Base-by-base conservation (phyloP, 2,888 invertebrate genomes). In the Leptothorax acervorum region DNA sequence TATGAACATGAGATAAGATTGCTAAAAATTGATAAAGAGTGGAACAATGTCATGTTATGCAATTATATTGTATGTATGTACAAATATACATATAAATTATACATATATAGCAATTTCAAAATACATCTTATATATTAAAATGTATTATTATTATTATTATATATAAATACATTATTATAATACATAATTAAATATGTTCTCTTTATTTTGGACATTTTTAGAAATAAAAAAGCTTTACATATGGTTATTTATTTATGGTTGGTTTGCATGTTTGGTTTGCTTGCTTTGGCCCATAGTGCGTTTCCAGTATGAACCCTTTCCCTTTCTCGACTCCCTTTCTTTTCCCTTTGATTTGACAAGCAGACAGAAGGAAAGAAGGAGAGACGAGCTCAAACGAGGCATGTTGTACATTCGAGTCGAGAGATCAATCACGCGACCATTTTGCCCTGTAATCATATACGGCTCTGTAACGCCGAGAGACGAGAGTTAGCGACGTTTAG, bases 401-500 rank as follows among this genome's bases (percentile, higher is more conserved):
- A 48, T n/a, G 78, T 79, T 78, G 75, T 81, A 60, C 39, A 57
- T 15, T 66, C 81, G 81, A 85, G 63, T 68, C 81, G 60, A 84
- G 82, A 90, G 89, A 90, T 89, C 86, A 86, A 90, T 89, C 87
- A 86, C 75, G 28, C 65, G 84, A 76, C 63, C 57, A 48, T 74
- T 35, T 81, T 60, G 85, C 85, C 84, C 84, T 90, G 84, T 90
- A 90, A 90, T 90, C 90, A 90, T 63, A 81, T 63, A 81, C 68
- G 83, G 75, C 57, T 74, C 82, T 71, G 42, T 73, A 75, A 81
- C 82, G 70, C 39, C 71, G 79, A 78, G 82, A 85, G 83, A 83
- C 85, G 78, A 85, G 74, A 86, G 86, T 90, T 81, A 89, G 90
- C 86, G 87, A 90, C 85, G 90, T 90, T 90, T 90, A 89, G 86